phyloP scores from a whole-genome alignment of 2,797 vertebrate genomes.

The Mus caroli region DNA sequence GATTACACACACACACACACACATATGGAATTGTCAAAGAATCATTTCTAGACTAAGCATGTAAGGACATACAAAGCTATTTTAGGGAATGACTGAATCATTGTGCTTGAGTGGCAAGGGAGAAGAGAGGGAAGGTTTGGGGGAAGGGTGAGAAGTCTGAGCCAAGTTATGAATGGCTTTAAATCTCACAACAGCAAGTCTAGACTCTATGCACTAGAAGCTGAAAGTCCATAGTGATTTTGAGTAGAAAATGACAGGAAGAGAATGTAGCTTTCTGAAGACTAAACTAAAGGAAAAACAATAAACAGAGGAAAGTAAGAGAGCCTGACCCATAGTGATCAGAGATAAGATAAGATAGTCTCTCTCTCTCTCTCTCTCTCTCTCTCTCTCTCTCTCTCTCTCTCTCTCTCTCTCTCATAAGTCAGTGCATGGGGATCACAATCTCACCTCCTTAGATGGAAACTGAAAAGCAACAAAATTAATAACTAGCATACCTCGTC shows the following conservation, averaged over 20 bases:
- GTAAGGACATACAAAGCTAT: not conserved
- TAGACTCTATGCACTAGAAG: constrained; percentile 53
- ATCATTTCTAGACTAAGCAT: not conserved
- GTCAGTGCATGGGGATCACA: not conserved
- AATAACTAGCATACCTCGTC: not conserved
- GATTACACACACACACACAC: no score
- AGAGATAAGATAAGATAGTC: not conserved
- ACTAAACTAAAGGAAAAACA: not conserved
- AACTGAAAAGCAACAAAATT: not conserved
- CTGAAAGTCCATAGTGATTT: constrained; percentile 6
- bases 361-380: no score
- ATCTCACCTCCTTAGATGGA: not conserved
- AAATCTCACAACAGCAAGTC: constrained; percentile 21
- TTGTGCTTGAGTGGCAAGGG: not conserved
- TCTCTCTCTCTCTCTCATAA: not conserved
- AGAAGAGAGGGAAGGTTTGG: not conserved
- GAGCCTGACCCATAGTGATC: not conserved
- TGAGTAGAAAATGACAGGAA: not conserved
- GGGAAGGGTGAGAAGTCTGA: not conserved
- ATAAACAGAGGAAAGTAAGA: not conserved
- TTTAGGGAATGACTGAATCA: constrained; percentile 41
- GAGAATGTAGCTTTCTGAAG: constrained; percentile 15
- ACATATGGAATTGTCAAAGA: not conserved
- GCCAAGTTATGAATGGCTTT: not conserved
- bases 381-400: not conserved